Percentiles rank a stretch among this genome's conserved stretches.
phyloP scores from a whole-genome alignment of 1,140 invertebrate genomes.

The Anoplophora glabripennis region DNA sequence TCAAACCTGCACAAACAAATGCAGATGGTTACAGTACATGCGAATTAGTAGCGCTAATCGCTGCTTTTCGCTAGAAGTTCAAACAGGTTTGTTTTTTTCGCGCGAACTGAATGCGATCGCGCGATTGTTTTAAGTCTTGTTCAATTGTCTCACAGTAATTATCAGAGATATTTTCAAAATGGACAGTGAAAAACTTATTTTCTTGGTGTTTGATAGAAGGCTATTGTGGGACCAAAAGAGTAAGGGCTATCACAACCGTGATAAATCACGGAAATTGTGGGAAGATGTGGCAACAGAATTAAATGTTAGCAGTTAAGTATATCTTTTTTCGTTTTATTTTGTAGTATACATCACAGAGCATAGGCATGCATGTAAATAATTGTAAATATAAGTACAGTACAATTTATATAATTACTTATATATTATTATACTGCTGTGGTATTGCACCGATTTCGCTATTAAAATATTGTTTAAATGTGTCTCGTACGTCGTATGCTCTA shows the following conservation, averaged over 20 bases:
- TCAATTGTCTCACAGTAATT: constrained; percentile 4
- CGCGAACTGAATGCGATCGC: constrained; percentile 8
- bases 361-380: too few relatives aligned
- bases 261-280: constrained; percentile 12
- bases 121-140: not conserved
- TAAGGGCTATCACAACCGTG: constrained; percentile 7
- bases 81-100: constrained; percentile 19
- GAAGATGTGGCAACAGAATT: constrained; percentile 7
- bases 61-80: constrained; percentile 14
- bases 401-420: too few relatives aligned
- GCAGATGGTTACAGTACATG: constrained; percentile 4
- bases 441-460: too few relatives aligned
- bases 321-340: too few relatives aligned
- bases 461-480: too few relatives aligned
- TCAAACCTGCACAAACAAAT: constrained; percentile 16
- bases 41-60: constrained; percentile 16
- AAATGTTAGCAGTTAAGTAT: too few relatives aligned
- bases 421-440: too few relatives aligned
- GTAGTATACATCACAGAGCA: too few relatives aligned
- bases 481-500: too few relatives aligned
- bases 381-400: too few relatives aligned
- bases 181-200: not conserved
- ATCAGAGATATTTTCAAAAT: constrained; percentile 8
- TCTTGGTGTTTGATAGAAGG: not conserved
- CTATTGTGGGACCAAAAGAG: constrained; percentile 4